Evolutionary conservation across 2,888 invertebrate genomes (phyloP).

Genomic region (Orthosia gracilis): DNA sequence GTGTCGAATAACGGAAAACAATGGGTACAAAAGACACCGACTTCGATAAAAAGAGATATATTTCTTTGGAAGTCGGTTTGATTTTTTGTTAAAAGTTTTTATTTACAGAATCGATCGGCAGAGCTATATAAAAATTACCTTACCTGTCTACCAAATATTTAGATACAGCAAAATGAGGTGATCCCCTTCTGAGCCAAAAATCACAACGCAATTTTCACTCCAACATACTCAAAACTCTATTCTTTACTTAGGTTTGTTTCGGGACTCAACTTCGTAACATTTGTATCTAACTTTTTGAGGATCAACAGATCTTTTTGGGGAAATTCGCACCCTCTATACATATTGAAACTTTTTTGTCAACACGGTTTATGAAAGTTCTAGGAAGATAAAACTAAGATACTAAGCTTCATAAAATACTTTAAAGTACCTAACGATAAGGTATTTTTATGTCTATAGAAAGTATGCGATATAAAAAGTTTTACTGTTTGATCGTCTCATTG

Average conservation of each 20-base stretch:
- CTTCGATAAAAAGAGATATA: too few relatives aligned
- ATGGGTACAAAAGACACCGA: too few relatives aligned
- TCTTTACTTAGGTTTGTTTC: slow-evolving; percentile 32
- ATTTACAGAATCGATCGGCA: too few relatives aligned
- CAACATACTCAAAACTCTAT: slow-evolving; percentile 32
- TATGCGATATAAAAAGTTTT: slow-evolving; percentile 17
- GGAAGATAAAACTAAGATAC: slow-evolving; percentile 21
- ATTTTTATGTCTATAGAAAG: slow-evolving; percentile 18
- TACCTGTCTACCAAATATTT: background rate
- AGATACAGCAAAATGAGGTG: background rate
- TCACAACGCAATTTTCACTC: background rate
- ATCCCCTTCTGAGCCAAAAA: slow-evolving; percentile 11
- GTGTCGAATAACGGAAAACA: too few relatives aligned
- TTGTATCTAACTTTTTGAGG: slow-evolving; percentile 50
- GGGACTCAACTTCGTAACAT: slow-evolving; percentile 47
- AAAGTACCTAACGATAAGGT: slow-evolving; percentile 2
- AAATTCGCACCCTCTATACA: slow-evolving; percentile 46
- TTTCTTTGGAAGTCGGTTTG: too few relatives aligned
- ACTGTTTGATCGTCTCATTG: slow-evolving; percentile 19
- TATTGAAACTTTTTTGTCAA: slow-evolving; percentile 50
- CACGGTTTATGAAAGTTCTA: slow-evolving; percentile 33
- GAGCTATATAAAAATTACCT: background rate
- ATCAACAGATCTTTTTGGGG: slow-evolving; percentile 55
- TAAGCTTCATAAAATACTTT: slow-evolving; percentile 17
- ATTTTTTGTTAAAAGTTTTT: too few relatives aligned